Base-by-base conservation (phyloP, 1,140 invertebrate species). In the Tyrophagus putrescentiae region DNA sequence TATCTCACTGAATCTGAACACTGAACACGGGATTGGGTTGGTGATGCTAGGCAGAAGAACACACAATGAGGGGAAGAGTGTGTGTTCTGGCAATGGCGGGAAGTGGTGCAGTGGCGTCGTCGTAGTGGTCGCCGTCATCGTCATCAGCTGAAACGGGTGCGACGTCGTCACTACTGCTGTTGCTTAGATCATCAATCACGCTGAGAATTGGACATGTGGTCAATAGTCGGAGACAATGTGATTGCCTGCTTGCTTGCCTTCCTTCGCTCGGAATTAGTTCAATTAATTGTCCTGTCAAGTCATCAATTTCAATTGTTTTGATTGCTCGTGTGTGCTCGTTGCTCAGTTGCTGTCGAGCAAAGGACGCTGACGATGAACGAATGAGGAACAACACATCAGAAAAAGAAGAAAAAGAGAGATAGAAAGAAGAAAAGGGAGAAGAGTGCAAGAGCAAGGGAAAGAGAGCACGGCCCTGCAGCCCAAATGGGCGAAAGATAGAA, bases 241-340 rank as follows among this genome's bases (percentile, higher is more conserved):
- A 7, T 6, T 48, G 18, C 18, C n/a, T n/a, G n/a, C n/a, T n/a
- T n/a, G n/a, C n/a, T n/a, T n/a, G n/a, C n/a, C n/a, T n/a, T n/a
- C n/a, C n/a, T n/a, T n/a, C n/a, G 18, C 31, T 7, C 45, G 7
- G 45, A 48, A 48, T 48, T 48, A 48, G 45, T 48, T 48, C 45
- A 48, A 48, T 48, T 48, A 48, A 48, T 48, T 48, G 45, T 48
- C 7, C 45, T 48, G 45, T 48, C 45, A 48, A 48, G 25, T 54
- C 52, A 54, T 54, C 27, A 54, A 54, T 54, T 54, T 54, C 52
- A 54, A 54, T 54, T 54, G 52, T 54, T 54, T 54, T 54, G 52
- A 54, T 54, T 54, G 18, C 18, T n/a, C n/a, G n/a, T n/a, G n/a
- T n/a, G n/a, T n/a, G n/a, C n/a, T n/a, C n/a, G n/a, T n/a, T n/a